A percentile compares a stretch with the other conserved stretches of the same genome.
phyloP scores from a whole-genome alignment of 1,140 invertebrate species.

The Aphelenchoides fujianensis region DNA sequence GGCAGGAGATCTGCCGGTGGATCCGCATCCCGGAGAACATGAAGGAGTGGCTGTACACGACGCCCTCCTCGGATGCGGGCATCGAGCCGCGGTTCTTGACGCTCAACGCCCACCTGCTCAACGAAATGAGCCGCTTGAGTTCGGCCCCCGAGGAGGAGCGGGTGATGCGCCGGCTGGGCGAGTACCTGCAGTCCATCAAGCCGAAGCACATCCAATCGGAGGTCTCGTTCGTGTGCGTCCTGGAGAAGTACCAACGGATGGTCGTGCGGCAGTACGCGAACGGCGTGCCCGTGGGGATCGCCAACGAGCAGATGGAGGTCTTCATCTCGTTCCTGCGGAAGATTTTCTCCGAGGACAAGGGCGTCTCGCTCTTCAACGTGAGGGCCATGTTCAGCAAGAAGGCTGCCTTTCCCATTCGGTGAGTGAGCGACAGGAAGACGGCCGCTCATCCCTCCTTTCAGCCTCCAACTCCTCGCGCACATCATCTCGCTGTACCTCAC shows the following conservation, averaged over 20 bases:
- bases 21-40: constrained; percentile 18
- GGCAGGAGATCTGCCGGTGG: constrained; percentile 44
- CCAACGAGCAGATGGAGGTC: constrained; percentile 35
- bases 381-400: constrained; percentile 31
- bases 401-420: constrained; percentile 29
- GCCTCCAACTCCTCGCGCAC: constrained; percentile 36
- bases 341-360: constrained; percentile 42
- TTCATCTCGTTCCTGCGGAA: constrained; percentile 34
- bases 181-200: constrained; percentile 32
- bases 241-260: constrained; percentile 39
- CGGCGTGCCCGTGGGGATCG: constrained; percentile 20
- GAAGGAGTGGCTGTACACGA: constrained; percentile 33
- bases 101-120: constrained; percentile 37
- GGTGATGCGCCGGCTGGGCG: constrained; percentile 18
- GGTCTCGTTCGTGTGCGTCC: constrained; percentile 30
- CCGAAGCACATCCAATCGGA: constrained; percentile 38
- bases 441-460: background rate
- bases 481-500: constrained; percentile 31
- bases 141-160: constrained; percentile 18
- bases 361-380: constrained; percentile 36
- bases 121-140: constrained; percentile 28
- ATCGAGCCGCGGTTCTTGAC: constrained; percentile 38
- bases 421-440: background rate
- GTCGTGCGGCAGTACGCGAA: constrained; percentile 35
- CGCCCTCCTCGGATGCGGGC: constrained; percentile 18